Base-by-base conservation (phyloP, 1,140 invertebrate species). In the Melipona quadrifasciata region DNA sequence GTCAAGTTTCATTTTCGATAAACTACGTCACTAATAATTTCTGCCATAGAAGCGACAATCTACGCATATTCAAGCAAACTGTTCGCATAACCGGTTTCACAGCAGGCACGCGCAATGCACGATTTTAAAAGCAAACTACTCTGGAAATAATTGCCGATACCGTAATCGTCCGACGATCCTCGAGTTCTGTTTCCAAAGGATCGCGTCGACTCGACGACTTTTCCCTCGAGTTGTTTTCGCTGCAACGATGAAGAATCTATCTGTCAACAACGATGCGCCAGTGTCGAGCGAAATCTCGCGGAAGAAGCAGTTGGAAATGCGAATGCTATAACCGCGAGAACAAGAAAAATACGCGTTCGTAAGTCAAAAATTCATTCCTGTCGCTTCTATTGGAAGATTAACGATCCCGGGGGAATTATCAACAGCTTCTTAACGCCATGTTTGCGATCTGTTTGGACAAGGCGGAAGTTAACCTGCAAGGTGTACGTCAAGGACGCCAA, bases 161-260 rank as follows among this genome's bases (percentile, higher is more conserved):
- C 8, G 21, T 47, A 27, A 34, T 74, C 19, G 51, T 31, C 71
- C 47, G n/a, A 17, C 27, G 31, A 57, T 57, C 31, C 21, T 39
- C 73, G 31, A 75, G 27, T 58, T 80, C 61, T 57, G 68, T 19
- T 53, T 75, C 19, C 47, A 47, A 47, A 71, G 31, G 11, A 57
- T 53, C 39, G 61, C 58, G 85, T 88, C 86, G 82, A 85, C 74
- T 85, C 82, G 47, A 80, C 71, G 78, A 80, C 70, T 75, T 64
- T 57, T n/a, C 61, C 31, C n/a, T 34, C 67, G 78, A 78, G 61
- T 58, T 67, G 67, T 84, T 83, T 74, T 65, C 73, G 61, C 72
- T 57, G 70, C 70, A 51, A 71, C 67, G 58, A 82, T 83, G 87
- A 58, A 67, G 82, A 57, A 64, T 61, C 64, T 79, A 86, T 89